Evolutionary conservation across 92 coral and sea anemone species (phyloP).

Genomic region (Porites evermanni): DNA sequence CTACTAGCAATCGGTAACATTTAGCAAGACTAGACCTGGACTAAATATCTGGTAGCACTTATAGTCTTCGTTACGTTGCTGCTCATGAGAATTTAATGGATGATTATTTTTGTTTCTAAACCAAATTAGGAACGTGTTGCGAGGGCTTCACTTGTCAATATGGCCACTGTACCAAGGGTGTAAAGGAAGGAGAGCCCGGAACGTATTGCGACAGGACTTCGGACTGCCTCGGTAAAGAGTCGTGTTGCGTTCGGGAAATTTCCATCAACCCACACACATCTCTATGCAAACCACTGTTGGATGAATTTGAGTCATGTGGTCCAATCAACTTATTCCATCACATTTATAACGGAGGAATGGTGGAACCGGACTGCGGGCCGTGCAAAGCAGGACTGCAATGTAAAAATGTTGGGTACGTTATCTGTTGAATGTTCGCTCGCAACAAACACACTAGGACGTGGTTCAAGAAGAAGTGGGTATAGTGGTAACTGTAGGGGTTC

Average conservation of each 20-base stretch:
- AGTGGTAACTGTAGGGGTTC: not conserved
- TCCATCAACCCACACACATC: constrained; percentile 81
- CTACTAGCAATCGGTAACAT: too few relatives aligned
- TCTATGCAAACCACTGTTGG: constrained; percentile 84
- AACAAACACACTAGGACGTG: not conserved
- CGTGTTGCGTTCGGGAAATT: constrained; percentile 89
- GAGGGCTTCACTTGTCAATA: constrained; percentile 81
- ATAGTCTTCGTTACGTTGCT: not conserved
- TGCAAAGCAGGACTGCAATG: constrained; percentile 85
- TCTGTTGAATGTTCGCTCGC: too few relatives aligned
- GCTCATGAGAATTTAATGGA: not conserved
- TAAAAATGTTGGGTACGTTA: constrained; percentile 86
- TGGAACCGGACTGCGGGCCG: constrained; percentile 94
- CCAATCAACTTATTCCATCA: constrained; percentile 90
- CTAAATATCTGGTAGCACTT: not conserved
- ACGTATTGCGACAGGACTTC: constrained; percentile 87
- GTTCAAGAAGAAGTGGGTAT: not conserved
- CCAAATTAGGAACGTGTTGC: constrained; percentile 79
- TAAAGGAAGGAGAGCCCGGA: constrained; percentile 80
- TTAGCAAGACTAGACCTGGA: not conserved
- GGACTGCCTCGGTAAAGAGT: constrained; percentile 76
- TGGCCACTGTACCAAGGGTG: constrained; percentile 87
- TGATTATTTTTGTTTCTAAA: not conserved
- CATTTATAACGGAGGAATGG: constrained; percentile 82
- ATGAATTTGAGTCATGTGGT: constrained; percentile 90